Evolutionary conservation across 2,113 vertebrate genomes (phyloP).

Genomic region (Colaptes auratus): DNA sequence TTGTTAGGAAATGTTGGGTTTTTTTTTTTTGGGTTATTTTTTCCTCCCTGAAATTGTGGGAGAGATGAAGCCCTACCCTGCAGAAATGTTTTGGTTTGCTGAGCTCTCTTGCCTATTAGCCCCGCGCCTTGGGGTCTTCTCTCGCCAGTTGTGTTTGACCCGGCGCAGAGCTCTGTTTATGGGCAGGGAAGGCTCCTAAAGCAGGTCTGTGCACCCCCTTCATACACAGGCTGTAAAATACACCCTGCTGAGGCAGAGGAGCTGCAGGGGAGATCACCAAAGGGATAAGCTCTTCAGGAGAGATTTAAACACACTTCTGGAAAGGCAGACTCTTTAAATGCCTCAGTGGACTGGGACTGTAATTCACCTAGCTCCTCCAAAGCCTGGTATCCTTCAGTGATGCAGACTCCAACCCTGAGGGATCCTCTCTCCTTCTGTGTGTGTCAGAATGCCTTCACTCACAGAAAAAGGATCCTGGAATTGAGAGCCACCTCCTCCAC

Average conservation of each 20-base stretch:
- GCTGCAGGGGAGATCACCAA: not conserved
- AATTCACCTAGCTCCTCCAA: not conserved
- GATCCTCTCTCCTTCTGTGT: not conserved
- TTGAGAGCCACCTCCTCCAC: not conserved
- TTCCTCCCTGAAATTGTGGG: not conserved
- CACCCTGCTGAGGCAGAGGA: not conserved
- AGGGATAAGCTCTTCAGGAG: not conserved
- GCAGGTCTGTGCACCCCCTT: not conserved
- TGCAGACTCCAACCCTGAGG: not conserved
- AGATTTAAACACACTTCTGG: not conserved
- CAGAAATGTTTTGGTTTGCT: slow-evolving; percentile 45
- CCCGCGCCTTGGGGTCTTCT: not conserved
- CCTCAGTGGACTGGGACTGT: not conserved
- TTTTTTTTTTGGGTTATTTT: slow-evolving; percentile 7
- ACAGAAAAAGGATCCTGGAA: not conserved
- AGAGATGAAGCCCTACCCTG: slow-evolving; percentile 20
- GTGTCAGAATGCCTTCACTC: not conserved
- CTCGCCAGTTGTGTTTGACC: not conserved
- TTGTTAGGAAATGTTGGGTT: not conserved
- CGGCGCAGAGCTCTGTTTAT: not conserved
- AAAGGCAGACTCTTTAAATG: not conserved
- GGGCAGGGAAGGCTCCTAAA: not conserved
- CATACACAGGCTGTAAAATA: not conserved
- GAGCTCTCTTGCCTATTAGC: slow-evolving; percentile 40
- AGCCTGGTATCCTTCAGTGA: not conserved